Evolutionary conservation across 2,888 invertebrate species (phyloP), one percentile per base, ranked within the genome.

Genomic region (Imbricaverruca yamaguchii): DNA sequence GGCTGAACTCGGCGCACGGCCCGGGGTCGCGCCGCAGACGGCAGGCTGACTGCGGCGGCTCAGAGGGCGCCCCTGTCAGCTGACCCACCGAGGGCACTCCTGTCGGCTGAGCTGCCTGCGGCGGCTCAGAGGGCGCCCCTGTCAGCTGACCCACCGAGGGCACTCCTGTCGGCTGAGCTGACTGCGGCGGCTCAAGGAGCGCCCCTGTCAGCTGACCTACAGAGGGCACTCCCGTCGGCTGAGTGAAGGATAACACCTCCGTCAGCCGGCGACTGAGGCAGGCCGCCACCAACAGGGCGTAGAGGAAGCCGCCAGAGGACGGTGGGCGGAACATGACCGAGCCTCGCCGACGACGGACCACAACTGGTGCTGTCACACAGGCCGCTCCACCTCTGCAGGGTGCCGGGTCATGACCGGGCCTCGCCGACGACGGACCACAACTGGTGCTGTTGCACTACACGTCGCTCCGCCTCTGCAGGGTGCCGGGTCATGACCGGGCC

Each of bases 1-100:
- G 93, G 0, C 93, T 92, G 87, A 92, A 96, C 87, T 95, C 93
- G 82, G 91, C 89, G 86, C 96, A 95, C 0, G 92, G 86, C 0
- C 97, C 97, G 77, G 92, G 89, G 83, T 94, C 94, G n/a, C 67
- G 67, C 12, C 25, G 67, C 67, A 25, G 67, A 9, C 25, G 23
- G 25, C 67, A 67, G 25, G 67, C 67, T 12, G 25, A 12, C 67
- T 67, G 67, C 10, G 67, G 67, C 25, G 25, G 67, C 65, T 67
- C 65, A 4, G 65, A 10, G 10, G 23, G 21, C 21, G 63, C 11
- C 59, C 59, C 15, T 11, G 59, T 15, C 39, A 39, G 39, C 39
- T 39, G 39, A 39, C 39, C 39, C 2, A 39, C 39, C 39, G 39
- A 39, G 39, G 39, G 2, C 39, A 11, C 57, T 57, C 10, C 15